Evolutionary conservation across 2,797 vertebrate genomes (phyloP), one percentile per base, ranked within the genome.

Genomic region (Micropoecilia bifurca): DNA sequence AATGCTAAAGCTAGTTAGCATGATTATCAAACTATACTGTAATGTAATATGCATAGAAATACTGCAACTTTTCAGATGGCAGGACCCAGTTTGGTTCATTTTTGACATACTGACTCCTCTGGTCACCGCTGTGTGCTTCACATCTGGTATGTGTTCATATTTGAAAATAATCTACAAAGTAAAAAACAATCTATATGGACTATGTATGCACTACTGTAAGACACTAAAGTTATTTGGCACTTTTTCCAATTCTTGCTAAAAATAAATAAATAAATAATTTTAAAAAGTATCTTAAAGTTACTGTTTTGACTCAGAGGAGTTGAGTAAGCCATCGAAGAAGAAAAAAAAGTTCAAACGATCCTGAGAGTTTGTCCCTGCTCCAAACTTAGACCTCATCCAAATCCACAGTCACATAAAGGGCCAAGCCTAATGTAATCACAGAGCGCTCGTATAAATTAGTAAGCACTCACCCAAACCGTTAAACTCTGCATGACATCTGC

Each of bases 401-500:
- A 85, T 79, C 80, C 81, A 75, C 80, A 68, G 86, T 84, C 76
- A 78, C 72, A 85, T 77, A 82, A 78, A 78, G 9, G 68, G 68
- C 76, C 68, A 61, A 75, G 75, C 79, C 88, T 78, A 80, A 90
- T 82, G 66, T 89, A 88, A 93, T 92, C 88, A 86, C 83, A 89
- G 85, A 90, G 90, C 1, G 59, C 88, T 89, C 75, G 73, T 89
- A 89, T 89, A 87, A 91, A 92, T 92, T 86, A 90, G 84, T 76
- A 77, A 91, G 91, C 90, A 90, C 90, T 93, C 87, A 84, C 78
- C 79, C 83, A 81, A 90, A 86, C 88, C 85, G 89, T 92, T 92
- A 90, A 93, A 91, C 91, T 93, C 87, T 63, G 85, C 55, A 48
- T 89, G 90, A 93, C 92, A 83, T 93, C 84, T 81, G 88, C 20